These are phyloP conservation scores for Cotesia vestalis DNA, from an alignment of 1,140 invertebrate genomes.

Conservation along the genomic window DNA sequence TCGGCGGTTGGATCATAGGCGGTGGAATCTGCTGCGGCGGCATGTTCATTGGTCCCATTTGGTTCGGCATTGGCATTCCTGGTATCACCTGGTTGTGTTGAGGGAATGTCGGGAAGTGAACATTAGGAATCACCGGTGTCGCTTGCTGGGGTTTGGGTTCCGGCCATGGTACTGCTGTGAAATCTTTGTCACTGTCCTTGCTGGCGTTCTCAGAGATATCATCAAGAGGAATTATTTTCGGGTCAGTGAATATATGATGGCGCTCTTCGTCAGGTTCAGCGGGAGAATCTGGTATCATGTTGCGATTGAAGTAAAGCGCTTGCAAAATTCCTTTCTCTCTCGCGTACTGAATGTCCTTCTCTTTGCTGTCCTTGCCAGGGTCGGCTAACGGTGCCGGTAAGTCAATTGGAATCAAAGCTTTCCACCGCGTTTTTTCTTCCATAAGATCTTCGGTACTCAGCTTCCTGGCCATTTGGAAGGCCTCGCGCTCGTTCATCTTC, in stretches of 20 bases:
- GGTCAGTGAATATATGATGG: slow-evolving; percentile 76
- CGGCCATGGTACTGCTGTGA: slow-evolving; percentile 79
- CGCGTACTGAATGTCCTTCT: slow-evolving; percentile 86
- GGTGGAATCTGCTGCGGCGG: slow-evolving; percentile 45
- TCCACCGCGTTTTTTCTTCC: slow-evolving; percentile 81
- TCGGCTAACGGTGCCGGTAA: slow-evolving; percentile 71
- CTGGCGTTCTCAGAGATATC: slow-evolving; percentile 78
- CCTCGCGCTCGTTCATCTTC: slow-evolving; percentile 83
- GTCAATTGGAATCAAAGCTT: slow-evolving; percentile 74
- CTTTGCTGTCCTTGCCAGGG: slow-evolving; percentile 82
- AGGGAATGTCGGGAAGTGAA: slow-evolving; percentile 60
- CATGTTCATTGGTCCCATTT: slow-evolving; percentile 58
- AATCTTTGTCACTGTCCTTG: slow-evolving; percentile 80
- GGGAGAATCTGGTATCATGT: slow-evolving; percentile 85
- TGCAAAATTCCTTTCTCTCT: slow-evolving; percentile 84
- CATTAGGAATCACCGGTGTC: slow-evolving; percentile 47
- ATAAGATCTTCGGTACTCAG: slow-evolving; percentile 78
- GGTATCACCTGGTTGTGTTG: slow-evolving; percentile 49
- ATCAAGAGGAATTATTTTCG: slow-evolving; percentile 85
- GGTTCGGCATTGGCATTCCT: slow-evolving; percentile 46
- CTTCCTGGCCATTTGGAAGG: slow-evolving; percentile 80
- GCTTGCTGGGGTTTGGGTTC: slow-evolving; percentile 73
- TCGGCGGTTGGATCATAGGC: slow-evolving; percentile 43
- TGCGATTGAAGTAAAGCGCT: slow-evolving; percentile 85
- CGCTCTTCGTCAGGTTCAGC: slow-evolving; percentile 86